Evolutionary conservation across 92 coral and sea anemone genomes (phyloP), one percentile per base, ranked within the genome.

Genomic region (Porites evermanni): DNA sequence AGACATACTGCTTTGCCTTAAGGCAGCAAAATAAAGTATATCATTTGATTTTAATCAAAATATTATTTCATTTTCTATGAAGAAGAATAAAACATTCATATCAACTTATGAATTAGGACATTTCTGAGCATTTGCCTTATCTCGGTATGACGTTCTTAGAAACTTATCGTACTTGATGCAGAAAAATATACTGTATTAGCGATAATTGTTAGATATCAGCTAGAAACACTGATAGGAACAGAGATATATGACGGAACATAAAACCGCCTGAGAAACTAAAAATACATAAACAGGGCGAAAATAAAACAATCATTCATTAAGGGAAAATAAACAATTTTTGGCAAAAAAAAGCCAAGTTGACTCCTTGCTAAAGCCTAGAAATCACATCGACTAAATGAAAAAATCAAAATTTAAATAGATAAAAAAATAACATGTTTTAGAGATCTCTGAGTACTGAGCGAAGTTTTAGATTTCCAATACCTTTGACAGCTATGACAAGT

Each of bases 111-210:
- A 66, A 52, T 16, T 79, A 38, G 50, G 72, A 51, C 65, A 67
- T 67, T 72, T 81, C 47, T n/a, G 18, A 18, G 13, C 23, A 68
- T 68, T 69, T 69, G 16, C 53, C 29, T 69, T 68, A 17, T 80
- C 67, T 26, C 75, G 12, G 76, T 51, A 54, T 44, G 76, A 80
- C 67, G 78, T n/a, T 69, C 12, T 11, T 21, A 24, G 26, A 44
- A 29, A 8, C 67, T 81, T 81, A 81, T 70, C 86, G 18, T 38
- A 70, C 19, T 58, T n/a, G 67, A n/a, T 47, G 77, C 64, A 81
- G 71, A 70, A 71, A 17, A 19, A 14, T 70, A 32, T 58, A 56
- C 18, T 21, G 19, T 59, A 70, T 60, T 54, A 63, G 24, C 71
- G 78, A 47, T 71, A 70, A 71, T 81, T 64, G 26, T 67, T 70